Base-by-base conservation (phyloP, 2,888 invertebrate species). In the Augochlorella aurata region DNA sequence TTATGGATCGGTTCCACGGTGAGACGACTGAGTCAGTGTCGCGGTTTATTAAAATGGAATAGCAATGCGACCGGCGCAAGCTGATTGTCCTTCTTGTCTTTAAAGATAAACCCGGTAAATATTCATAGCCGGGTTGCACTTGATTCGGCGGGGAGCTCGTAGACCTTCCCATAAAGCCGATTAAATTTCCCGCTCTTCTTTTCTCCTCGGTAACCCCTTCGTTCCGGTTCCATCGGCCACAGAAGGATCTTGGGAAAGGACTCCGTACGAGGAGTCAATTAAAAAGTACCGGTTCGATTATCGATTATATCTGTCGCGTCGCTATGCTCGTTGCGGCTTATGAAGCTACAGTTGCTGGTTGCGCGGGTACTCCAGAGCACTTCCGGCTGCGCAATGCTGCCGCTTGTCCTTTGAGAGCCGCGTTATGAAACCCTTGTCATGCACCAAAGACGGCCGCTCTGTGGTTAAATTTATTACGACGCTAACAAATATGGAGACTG, bases 401-500 rank as follows among this genome's bases (percentile, higher is more conserved):
- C 61, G 70, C 69, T 74, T 45, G 78, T 81, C 87, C 87, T 87
- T 87, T 88, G 87, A 87, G 87, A 70, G 67, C 76, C 5, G 67
- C 71, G 66, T 69, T 86, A 81, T 76, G 81, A 79, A 85, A 77
- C 81, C 85, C 85, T 86, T 79, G 82, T 79, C 87, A 73, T 69
- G 63, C 61, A 52, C 65, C 76, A 78, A 84, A 84, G 84, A 81
- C 81, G 73, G 65, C 75, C 47, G 63, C 63, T 44, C 77, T 3
- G 38, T 67, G n/a, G 45, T 65, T 71, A 82, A 80, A 86, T 88
- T 88, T 85, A 85, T 77, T 79, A 72, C 86, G 54, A 75, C 52
- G 65, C 18, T 83, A 87, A 86, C 86, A 82, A 87, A 83, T 76
- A 76, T 77, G 71, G 68, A 50, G 50, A 54, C 72, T 58, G 75